phyloP scores from a whole-genome alignment of 2,797 vertebrate species.

The Sarcoramphus papa region DNA sequence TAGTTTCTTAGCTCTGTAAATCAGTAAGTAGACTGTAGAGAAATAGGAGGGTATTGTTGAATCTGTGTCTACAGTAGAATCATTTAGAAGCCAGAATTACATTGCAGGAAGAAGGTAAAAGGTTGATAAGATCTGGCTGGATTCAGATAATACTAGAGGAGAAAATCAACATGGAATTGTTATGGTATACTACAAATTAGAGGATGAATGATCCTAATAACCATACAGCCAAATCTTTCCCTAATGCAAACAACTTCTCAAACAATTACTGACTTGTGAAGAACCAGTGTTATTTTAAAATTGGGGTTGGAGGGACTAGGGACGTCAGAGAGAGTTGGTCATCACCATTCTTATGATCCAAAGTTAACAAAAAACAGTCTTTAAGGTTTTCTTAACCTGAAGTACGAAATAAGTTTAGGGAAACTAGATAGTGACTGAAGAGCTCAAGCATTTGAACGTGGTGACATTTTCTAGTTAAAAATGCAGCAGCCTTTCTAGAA shows the following conservation, averaged over 20 bases:
- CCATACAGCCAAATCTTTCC: not conserved
- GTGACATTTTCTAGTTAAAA: not conserved
- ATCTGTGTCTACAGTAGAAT: not conserved
- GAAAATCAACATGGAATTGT: not conserved
- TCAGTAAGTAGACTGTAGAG: not conserved
- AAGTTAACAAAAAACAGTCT: constrained; percentile 13
- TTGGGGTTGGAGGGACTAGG: not conserved
- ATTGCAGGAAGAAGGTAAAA: not conserved
- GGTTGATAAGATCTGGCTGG: not conserved
- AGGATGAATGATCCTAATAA: not conserved
- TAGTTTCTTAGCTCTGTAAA: not conserved
- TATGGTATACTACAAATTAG: not conserved
- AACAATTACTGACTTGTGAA: not conserved
- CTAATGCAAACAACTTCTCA: not conserved
- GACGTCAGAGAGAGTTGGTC: not conserved
- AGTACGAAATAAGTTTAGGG: not conserved
- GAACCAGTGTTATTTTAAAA: constrained; percentile 15
- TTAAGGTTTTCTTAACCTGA: constrained; percentile 39
- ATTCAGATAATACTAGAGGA: not conserved
- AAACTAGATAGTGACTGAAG: constrained; percentile 8
- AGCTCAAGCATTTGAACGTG: not conserved
- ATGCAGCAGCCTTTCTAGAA: not conserved
- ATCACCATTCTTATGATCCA: not conserved
- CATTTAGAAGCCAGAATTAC: not conserved
- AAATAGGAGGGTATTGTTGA: not conserved